A percentile compares a stretch with the other conserved stretches of the same genome.
These are phyloP conservation scores for Sebastiscus tertius DNA, from an alignment of 2,797 vertebrate genomes.

Conservation along the genomic window DNA sequence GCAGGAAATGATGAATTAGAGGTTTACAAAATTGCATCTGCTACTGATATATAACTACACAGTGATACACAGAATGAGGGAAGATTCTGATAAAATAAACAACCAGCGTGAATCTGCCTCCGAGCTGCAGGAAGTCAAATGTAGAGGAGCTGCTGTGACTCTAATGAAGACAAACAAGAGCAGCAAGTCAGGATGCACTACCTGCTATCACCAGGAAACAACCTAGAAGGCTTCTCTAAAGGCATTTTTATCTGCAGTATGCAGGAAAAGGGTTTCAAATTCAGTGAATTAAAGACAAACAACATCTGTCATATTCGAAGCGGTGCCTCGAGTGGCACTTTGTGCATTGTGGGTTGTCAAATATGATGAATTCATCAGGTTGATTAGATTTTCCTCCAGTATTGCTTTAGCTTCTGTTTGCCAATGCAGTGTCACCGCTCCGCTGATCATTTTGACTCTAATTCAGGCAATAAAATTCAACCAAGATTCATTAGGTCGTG, in stretches of 20 bases:
- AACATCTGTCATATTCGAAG: constrained; percentile 35
- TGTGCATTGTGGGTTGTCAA: constrained; percentile 36
- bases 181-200: neutral
- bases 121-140: neutral
- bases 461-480: constrained; percentile 42
- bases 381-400: constrained; percentile 42
- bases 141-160: neutral
- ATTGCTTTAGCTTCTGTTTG: constrained; percentile 30
- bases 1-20: neutral
- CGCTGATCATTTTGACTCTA: constrained; percentile 34
- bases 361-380: constrained; percentile 46
- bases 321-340: constrained; percentile 22
- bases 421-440: constrained; percentile 23
- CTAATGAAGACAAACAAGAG: constrained; percentile 8
- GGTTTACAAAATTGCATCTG: neutral
- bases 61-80: neutral
- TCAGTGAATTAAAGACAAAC: constrained; percentile 1
- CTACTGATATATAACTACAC: neutral
- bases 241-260: constrained; percentile 9
- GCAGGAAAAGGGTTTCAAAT: constrained; percentile 12
- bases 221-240: neutral
- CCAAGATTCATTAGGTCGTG: constrained; percentile 40
- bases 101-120: neutral
- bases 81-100: neutral
- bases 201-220: neutral